A percentile compares a stretch with the other conserved stretches of the same genome.
Evolutionary conservation across 2,888 invertebrate species (phyloP).

Genomic region (Proisotoma minuta): DNA sequence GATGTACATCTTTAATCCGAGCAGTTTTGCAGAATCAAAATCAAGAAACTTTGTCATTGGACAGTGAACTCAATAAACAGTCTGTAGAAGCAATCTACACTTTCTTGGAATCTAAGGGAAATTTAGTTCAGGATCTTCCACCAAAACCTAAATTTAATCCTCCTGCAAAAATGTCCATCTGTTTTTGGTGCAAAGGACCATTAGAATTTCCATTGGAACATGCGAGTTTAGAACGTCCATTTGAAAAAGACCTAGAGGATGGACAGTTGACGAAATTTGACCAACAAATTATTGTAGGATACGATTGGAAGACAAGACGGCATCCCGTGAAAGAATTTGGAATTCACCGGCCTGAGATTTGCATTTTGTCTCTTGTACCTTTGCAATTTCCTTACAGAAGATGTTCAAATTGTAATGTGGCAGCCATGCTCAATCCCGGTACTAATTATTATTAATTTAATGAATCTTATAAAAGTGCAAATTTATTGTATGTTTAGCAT

Average conservation of each 20-base stretch:
- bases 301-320: constrained; percentile 23
- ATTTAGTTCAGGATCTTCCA: constrained; percentile 3
- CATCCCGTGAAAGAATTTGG: constrained; percentile 21
- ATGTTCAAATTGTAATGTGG: constrained; percentile 20
- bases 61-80: constrained; percentile 19
- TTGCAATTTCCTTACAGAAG: constrained; percentile 19
- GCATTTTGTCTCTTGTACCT: constrained; percentile 22
- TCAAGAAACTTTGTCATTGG: constrained; percentile 9
- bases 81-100: constrained; percentile 21
- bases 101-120: constrained; percentile 21
- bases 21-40: constrained; percentile 22
- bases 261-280: constrained; percentile 13
- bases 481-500: constrained; percentile 1
- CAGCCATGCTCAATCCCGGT: constrained; percentile 14
- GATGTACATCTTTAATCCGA: constrained; percentile 14
- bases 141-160: constrained; percentile 18
- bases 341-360: constrained; percentile 20
- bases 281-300: constrained; percentile 22
- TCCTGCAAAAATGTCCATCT: constrained; percentile 17
- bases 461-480: neutral
- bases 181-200: constrained; percentile 19
- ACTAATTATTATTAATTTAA: neutral
- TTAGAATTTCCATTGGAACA: neutral
- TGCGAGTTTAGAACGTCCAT: neutral
- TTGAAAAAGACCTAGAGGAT: constrained; percentile 7